Conservation (phyloP, 2,888 invertebrate genomes). For the Lepidochrysops patricia region DNA sequence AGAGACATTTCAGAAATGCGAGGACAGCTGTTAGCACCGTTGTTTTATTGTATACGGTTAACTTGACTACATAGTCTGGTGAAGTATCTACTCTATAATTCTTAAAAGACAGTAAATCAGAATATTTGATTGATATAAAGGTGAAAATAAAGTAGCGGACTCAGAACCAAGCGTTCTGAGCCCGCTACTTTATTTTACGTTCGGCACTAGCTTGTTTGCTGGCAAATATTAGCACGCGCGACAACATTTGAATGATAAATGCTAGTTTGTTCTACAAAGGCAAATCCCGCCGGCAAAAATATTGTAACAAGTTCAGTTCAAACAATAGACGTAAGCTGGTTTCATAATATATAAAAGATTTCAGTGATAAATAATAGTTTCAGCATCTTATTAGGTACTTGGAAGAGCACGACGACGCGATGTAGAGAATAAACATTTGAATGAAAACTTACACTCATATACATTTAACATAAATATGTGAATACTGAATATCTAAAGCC, state of each 20-base stretch:
- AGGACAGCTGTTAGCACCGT: too few species aligned
- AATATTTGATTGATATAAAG: neutral
- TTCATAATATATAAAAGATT: neutral
- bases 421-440: too few species aligned
- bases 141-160: neutral
- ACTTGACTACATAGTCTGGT: too few species aligned
- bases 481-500: too few species aligned
- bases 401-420: too few species aligned
- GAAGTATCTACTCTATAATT: too few species aligned
- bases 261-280: neutral
- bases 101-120: neutral
- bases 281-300: neutral
- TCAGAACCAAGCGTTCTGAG: neutral
- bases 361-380: neutral
- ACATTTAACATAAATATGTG: too few species aligned
- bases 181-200: too few species aligned
- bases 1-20: too few species aligned
- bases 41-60: too few species aligned
- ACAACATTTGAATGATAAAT: constrained; percentile 25
- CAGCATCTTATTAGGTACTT: too few species aligned
- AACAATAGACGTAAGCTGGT: neutral
- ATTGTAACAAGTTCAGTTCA: neutral
- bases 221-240: constrained; percentile 24
- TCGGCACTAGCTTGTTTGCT: constrained; percentile 20
- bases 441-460: too few species aligned